phyloP scores from a whole-genome alignment of 2,888 invertebrate species.

The Iselma pallidipennis region DNA sequence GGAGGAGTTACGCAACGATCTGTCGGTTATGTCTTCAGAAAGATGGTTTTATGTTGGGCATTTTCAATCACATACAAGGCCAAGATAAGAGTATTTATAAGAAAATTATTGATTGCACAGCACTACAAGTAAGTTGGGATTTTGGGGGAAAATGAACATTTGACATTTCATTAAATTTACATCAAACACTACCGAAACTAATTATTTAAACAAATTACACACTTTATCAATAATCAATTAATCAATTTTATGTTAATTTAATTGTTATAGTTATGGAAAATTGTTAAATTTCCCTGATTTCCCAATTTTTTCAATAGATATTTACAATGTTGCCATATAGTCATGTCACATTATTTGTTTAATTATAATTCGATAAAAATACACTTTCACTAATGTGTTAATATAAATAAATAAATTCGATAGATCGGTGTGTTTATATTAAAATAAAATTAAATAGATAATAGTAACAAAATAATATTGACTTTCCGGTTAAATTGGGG shows the following conservation, averaged over 20 bases:
- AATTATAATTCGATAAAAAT: neutral
- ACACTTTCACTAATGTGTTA: neutral
- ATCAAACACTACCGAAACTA: no score
- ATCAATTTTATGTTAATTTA: no score
- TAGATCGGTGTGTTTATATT: neutral
- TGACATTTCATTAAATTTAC: no score
- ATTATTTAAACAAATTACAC: no score
- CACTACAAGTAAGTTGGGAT: slow-evolving; percentile 53
- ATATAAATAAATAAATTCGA: neutral
- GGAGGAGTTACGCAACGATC: slow-evolving; percentile 65
- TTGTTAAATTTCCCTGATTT: neutral
- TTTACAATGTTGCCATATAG: neutral
- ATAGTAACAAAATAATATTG: no score
- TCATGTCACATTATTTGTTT: neutral
- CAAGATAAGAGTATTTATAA: slow-evolving; percentile 55
- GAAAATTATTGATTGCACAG: slow-evolving; percentile 56
- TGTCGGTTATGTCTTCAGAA: slow-evolving; percentile 70
- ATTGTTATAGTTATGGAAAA: neutral
- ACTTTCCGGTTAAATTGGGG: no score
- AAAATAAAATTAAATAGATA: no score
- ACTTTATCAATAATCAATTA: no score
- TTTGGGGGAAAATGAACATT: no score
- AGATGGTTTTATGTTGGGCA: slow-evolving; percentile 65
- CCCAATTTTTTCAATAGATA: neutral
- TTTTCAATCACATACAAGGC: slow-evolving; percentile 62